These are phyloP conservation scores for Trididemnum miniatum DNA, from an alignment of 23 tunicate species.

Conservation along the genomic window DNA sequence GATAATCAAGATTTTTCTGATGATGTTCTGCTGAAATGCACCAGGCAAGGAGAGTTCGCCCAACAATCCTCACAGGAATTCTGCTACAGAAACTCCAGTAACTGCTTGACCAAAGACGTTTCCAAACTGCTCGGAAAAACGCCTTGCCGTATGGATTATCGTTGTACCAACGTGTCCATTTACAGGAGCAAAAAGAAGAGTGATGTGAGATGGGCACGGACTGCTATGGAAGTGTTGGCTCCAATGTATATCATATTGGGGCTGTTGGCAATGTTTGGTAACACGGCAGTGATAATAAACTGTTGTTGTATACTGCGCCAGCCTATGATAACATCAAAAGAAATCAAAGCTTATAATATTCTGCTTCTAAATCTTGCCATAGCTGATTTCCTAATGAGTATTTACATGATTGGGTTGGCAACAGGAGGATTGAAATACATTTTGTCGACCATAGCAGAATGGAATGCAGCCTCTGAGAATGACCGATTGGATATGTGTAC, in stretches of 20 bases:
- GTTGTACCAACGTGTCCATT: not conserved
- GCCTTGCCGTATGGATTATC: constrained; percentile 20
- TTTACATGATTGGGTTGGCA: constrained; percentile 1
- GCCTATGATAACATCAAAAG: not conserved
- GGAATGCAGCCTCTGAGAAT: too few relatives aligned
- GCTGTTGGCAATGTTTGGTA: not conserved
- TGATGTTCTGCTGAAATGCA: not conserved
- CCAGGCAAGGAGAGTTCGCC: not conserved
- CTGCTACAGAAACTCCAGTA: not conserved
- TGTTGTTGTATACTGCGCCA: not conserved
- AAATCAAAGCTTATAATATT: constrained; percentile 3
- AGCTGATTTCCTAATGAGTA: constrained; percentile 23
- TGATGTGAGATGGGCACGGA: not conserved
- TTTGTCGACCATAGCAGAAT: too few relatives aligned
- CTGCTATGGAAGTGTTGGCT: not conserved
- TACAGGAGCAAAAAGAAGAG: not conserved
- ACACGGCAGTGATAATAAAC: not conserved
- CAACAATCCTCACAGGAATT: not conserved
- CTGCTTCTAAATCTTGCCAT: not conserved
- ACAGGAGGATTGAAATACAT: not conserved
- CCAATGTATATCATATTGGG: not conserved
- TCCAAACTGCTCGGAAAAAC: not conserved
- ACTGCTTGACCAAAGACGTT: constrained; percentile 2
- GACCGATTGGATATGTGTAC: not conserved
- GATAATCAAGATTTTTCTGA: too few relatives aligned